Evolutionary conservation across 2,888 invertebrate species (phyloP).

Genomic region (Melinaea marsaeus): DNA sequence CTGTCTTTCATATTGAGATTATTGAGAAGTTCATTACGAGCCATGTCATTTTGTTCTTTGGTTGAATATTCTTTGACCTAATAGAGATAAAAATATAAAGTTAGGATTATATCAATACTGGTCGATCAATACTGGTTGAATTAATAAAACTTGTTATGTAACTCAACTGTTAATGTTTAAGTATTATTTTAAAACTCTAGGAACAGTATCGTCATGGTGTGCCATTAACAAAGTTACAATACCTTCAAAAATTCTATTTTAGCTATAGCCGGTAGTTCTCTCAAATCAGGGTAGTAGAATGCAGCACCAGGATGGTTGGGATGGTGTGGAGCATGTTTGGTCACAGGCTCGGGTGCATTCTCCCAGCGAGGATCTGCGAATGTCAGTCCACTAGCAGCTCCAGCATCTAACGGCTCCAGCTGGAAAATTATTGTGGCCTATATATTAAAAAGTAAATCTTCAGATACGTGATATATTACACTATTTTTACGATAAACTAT

Average conservation of each 20-base stretch:
- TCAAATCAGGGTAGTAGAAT: conserved; percentile 91
- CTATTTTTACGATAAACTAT: too few relatives aligned
- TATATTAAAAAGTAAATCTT: too few relatives aligned
- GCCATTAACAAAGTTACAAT: conserved; percentile 28
- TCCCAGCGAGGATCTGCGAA: conserved; percentile 97
- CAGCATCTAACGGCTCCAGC: conserved; percentile 93
- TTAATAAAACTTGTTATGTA: not conserved
- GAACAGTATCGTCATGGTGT: not conserved
- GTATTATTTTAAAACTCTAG: not conserved
- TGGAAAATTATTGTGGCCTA: conserved; percentile 45
- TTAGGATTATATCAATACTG: not conserved
- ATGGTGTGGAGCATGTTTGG: conserved; percentile 86
- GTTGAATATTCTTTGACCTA: conserved; percentile 67
- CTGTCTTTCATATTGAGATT: conserved; percentile 49
- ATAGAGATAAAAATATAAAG: conserved; percentile 18
- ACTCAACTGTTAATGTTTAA: not conserved
- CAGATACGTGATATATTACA: too few relatives aligned
- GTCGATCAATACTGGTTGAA: not conserved
- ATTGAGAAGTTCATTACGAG: conserved; percentile 52
- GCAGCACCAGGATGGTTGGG: conserved; percentile 94
- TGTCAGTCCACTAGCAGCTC: conserved; percentile 94
- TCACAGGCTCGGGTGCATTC: conserved; percentile 88
- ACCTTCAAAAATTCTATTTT: conserved; percentile 92
- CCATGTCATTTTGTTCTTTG: conserved; percentile 63
- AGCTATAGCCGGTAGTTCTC: conserved; percentile 90